phyloP scores from a whole-genome alignment of 2,797 vertebrate species.

The Nannoperca australis region DNA sequence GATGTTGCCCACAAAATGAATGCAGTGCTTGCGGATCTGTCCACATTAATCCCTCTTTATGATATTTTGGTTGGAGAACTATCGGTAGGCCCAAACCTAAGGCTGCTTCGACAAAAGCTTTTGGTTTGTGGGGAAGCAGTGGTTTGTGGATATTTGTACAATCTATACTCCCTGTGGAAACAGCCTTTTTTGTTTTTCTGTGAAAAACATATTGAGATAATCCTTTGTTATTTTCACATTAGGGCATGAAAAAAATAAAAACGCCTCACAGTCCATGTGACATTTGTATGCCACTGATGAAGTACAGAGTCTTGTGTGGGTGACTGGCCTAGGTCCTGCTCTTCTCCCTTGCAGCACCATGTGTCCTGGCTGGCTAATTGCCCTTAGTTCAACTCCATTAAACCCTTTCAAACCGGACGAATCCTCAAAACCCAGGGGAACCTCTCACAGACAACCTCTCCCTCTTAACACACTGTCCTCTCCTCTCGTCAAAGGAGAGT shows the following conservation, averaged over 20 bases:
- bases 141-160: conserved; percentile 21
- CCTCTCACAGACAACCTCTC: conserved; percentile 44
- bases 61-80: conserved; percentile 6
- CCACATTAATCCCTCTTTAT: conserved; percentile 19
- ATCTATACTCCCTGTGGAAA: neutral
- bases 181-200: neutral
- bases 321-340: conserved; percentile 10
- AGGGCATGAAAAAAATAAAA: conserved; percentile 8
- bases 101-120: conserved; percentile 5
- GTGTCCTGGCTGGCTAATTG: conserved; percentile 50
- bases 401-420: conserved; percentile 63
- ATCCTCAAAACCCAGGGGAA: conserved; percentile 54
- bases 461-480: conserved; percentile 32
- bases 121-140: neutral
- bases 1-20: conserved; percentile 18
- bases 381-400: conserved; percentile 78
- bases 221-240: conserved; percentile 20
- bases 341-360: conserved; percentile 31
- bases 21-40: neutral
- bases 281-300: conserved; percentile 15
- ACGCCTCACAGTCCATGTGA: conserved; percentile 3
- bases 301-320: neutral
- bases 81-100: neutral
- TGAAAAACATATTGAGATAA: conserved; percentile 22
- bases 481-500: conserved; percentile 43